Conservation (phyloP, 2,888 invertebrate species). For the Anodontia alba region DNA sequence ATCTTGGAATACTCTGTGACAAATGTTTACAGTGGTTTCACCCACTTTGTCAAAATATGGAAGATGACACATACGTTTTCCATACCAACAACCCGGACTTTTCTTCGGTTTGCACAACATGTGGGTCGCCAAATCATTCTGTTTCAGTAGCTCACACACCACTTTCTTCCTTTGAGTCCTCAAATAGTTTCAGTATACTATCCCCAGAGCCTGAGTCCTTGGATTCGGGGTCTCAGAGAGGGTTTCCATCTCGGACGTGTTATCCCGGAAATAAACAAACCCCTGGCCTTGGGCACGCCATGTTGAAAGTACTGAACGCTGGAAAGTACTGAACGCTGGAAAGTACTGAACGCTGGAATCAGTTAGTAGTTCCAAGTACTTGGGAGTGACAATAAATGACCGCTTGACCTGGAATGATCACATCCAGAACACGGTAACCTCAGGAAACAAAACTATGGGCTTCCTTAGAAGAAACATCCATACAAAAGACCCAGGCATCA, state of each 20-base stretch:
- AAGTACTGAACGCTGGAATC: no score
- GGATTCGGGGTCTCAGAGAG: neutral
- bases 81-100: neutral
- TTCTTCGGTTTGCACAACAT: neutral
- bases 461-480: no score
- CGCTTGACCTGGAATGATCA: no score
- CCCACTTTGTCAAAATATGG: neutral
- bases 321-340: no score
- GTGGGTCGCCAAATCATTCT: neutral
- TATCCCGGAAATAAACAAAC: neutral
- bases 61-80: neutral
- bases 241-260: neutral
- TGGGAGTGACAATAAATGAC: no score
- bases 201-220: neutral
- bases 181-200: neutral
- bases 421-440: no score
- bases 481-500: no score
- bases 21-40: slow-evolving; percentile 1
- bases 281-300: neutral
- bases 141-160: neutral
- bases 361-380: no score
- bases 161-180: neutral
- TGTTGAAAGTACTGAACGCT: neutral
- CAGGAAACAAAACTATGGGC: no score
- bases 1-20: slow-evolving; percentile 2